Conservation (phyloP, 2,888 invertebrate genomes). For the Cataglyphis livida region DNA sequence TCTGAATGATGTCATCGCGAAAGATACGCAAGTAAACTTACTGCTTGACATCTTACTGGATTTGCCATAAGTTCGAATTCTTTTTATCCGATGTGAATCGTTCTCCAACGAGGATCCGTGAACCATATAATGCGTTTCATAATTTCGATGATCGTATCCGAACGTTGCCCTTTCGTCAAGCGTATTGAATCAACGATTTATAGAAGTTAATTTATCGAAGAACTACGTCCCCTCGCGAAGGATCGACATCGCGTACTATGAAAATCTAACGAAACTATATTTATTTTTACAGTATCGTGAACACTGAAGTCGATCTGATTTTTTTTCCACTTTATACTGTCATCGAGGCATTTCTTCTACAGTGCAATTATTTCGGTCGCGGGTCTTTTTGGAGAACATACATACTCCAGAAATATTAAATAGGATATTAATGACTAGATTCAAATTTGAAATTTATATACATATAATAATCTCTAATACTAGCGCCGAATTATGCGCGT, state of each 20-base stretch:
- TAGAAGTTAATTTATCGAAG: not conserved
- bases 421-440: conserved; percentile 28
- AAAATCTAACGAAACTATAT: conserved; percentile 5
- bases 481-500: not conserved
- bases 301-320: not conserved
- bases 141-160: conserved; percentile 25
- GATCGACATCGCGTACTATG: conserved; percentile 13
- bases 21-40: conserved; percentile 11
- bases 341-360: conserved; percentile 10
- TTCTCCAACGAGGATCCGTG: not conserved
- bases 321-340: not conserved
- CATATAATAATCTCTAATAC: conserved; percentile 25
- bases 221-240: conserved; percentile 14
- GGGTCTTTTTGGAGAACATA: conserved; percentile 10
- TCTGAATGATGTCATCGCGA: conserved; percentile 18
- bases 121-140: not conserved
- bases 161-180: not conserved
- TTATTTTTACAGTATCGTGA: conserved; percentile 21
- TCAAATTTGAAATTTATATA: conserved; percentile 23
- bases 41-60: not conserved
- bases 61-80: not conserved
- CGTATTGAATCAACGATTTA: not conserved
- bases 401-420: conserved; percentile 1
- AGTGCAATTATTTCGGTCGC: not conserved
- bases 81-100: conserved; percentile 13